Evolutionary conservation across 23 tunicate species (phyloP), one percentile per base, ranked within the genome.

Genomic region (Trididemnum nubilum): DNA sequence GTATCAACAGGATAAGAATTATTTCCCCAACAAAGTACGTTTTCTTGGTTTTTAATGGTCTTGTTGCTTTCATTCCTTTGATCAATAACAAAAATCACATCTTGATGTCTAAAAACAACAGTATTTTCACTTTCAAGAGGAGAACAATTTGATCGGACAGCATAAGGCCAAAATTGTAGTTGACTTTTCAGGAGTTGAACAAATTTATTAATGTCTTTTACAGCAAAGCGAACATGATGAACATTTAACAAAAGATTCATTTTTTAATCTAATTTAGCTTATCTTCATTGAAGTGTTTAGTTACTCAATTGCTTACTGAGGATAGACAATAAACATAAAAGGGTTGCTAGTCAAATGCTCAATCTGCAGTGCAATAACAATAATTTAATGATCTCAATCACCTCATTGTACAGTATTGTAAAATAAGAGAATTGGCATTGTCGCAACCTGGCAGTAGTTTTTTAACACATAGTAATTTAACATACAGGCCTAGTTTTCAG

Each of bases 151-250:
- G n/a, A 67, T 23, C 79, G 65, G 12, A 63, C 5, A 4, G 79
- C 84, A 64, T 33, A 80, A 12, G 69, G 37, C 32, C 34, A 26
- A 35, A 80, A 80, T 7, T 80, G 69, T 34, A 80, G 34, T 64
- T 80, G 84, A 64, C 9, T 24, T 34, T 24, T 33, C 9, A 80
- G 37, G 27, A 69, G 71, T 44, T 73, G 59, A 19, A 49, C 19
- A 64, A 90, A 90, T 19, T 72, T 32, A 36, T 61, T 52, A 34
- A 89, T 76, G 61, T 90, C 50, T 49, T 80, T 79, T 0, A 90
- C 96, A 40, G 89, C 81, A 66, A 28, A 90, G 0, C 89, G 77
- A 37, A 90, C 28, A 58, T 85, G 89, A 72, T 90, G 89, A 23
- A 90, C 63, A 25, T 76, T 85, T 27, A 77, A 25, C 27, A 38